Base-by-base conservation (phyloP, 2,113 vertebrate genomes). In the Ellobius talpinus region DNA sequence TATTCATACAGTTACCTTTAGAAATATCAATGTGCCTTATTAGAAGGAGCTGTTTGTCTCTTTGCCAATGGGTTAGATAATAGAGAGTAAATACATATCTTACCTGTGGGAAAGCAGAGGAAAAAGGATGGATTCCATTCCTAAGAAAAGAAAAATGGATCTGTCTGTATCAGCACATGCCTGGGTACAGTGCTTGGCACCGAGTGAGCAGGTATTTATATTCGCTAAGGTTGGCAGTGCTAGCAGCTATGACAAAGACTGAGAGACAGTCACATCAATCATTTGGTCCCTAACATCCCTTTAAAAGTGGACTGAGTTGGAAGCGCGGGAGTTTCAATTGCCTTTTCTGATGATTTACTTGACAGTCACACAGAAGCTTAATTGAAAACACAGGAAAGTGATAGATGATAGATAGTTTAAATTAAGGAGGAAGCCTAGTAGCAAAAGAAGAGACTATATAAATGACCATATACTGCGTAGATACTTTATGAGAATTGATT, bases 261-360 rank as follows among this genome's bases (percentile, higher is more conserved):
- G n/a, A 65, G 68, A 94, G 82, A 93, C 13, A 87, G 23, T 33
- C 42, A 24, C 8, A 39, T 33, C 33, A 52, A 47, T 76, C 52
- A 68, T n/a, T 55, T 42, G 72, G 16, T 50, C 63, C 19, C 70
- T 74, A 52, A 24, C n/a, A 89, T 52, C 33, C 55, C 36, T 94
- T 78, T 86, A 63, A 86, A 95, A 72, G 61, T 58, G 19, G 42
- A 58, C 55, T 68, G 39, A 91, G 36, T 39, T 78, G 19, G 39
- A 87, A 95, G 74, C 70, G 29, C 14, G 45, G 31, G 85, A 55
- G 42, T 89, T 95, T 94, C 55, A 50, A 31, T 95, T 87, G 68
- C 45, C 24, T 89, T 90, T 97, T 94, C 58, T 94, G 84, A 85
- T 96, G 74, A 94, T 91, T 97, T 95, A 81, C 97, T 89, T 97